A percentile compares a stretch with the other conserved stretches of the same genome.
phyloP scores from a whole-genome alignment of 2,797 vertebrate species.

The Platalea minor region DNA sequence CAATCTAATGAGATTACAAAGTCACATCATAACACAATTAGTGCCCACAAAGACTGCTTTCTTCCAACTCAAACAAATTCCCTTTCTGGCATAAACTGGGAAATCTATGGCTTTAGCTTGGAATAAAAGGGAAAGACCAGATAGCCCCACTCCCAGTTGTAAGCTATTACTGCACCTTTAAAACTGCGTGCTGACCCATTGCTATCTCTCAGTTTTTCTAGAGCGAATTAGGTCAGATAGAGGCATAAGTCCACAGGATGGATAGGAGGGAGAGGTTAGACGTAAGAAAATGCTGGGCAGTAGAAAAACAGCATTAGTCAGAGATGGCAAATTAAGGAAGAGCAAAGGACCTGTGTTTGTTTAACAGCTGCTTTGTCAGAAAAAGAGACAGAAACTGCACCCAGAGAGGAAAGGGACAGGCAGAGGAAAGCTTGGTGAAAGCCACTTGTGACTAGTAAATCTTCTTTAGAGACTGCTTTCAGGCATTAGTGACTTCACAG shows the following conservation, averaged over 20 bases:
- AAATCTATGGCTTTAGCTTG: background rate
- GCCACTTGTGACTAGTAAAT: background rate
- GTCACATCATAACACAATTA: background rate
- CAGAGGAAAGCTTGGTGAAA: background rate
- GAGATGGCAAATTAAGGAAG: background rate
- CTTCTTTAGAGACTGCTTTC: background rate
- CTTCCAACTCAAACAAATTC: background rate
- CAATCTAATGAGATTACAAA: background rate
- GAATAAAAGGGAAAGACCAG: background rate
- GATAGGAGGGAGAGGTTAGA: background rate
- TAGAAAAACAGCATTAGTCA: background rate
- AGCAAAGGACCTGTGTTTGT: background rate
- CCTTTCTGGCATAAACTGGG: background rate
- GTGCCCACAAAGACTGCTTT: background rate
- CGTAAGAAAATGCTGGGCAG: background rate
- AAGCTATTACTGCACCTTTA: background rate
- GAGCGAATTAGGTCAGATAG: background rate
- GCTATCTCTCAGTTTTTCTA: background rate
- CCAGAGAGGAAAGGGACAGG: background rate
- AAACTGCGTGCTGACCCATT: background rate
- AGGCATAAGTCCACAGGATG: background rate
- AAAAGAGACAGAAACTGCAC: background rate
- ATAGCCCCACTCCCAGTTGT: background rate
- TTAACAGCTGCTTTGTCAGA: background rate
- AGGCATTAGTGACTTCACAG: background rate